Evolutionary conservation across 2,797 vertebrate genomes (phyloP), one percentile per base, ranked within the genome.

Genomic region (Choloepus didactylus): DNA sequence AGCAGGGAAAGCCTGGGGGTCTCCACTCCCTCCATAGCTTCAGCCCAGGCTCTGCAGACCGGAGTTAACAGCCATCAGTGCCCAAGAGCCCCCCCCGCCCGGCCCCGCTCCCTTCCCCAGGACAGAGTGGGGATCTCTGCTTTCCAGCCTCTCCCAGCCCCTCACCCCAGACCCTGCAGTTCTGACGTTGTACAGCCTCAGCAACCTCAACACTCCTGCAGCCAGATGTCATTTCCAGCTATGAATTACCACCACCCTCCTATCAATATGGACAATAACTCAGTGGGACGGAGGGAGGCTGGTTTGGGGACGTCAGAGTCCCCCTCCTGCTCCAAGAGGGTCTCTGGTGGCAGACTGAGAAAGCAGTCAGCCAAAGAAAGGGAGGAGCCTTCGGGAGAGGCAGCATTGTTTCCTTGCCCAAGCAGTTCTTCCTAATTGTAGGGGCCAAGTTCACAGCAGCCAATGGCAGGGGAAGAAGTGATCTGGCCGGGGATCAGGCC

Each of bases 181-280:
- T 12, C 3, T n/a, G n/a, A 25, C 1, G 1, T 46, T 25, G 60
- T 16, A 16, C 12, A 9, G 54, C 25, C 31, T 64, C 70, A 59
- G 35, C 14, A 6, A 16, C 6, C 25, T 35, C 46, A 51, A 49
- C 1, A 27, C 9, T 41, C 76, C 64, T 54, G 67, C 1, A 21
- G 21, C 31, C 29, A 38, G 31, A 70, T 0, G 12, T 23, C 38
- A 51, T 19, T 49, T n/a, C 56, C 51, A 31, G 27, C 8, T 5
- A 1, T 0, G 29, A 77, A 31, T 14, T 5, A 44, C 35, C 12
- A n/a, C 62, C 0, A 0, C 46, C 6, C 3, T 0, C 38, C 49
- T 11, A 27, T 29, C 64, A 10, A 6, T n/a, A 49, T 46, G 35
- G 49, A 77, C 44, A 19, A 66, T 1, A 9, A 60, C 41, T 29